Evolutionary conservation across 2,797 vertebrate species (phyloP).

Genomic region (Alosa sapidissima): DNA sequence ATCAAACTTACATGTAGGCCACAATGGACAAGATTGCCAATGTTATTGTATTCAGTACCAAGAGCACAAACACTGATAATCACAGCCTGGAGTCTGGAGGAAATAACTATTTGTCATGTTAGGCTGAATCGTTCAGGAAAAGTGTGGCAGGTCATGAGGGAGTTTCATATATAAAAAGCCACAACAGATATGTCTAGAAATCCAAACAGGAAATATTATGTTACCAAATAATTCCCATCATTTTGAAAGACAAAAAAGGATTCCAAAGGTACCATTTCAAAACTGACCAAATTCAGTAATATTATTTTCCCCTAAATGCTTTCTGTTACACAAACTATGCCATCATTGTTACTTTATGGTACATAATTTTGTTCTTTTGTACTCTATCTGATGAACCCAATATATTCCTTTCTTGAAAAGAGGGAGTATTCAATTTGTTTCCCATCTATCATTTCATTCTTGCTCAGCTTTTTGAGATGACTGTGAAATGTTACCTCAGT

Average conservation of each 20-base stretch:
- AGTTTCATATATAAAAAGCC: not conserved
- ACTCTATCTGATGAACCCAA: not conserved
- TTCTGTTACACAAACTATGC: constrained; percentile 25
- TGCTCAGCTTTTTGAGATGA: not conserved
- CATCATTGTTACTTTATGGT: not conserved
- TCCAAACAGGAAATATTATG: not conserved
- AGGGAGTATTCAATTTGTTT: not conserved
- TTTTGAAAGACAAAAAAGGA: constrained; percentile 48
- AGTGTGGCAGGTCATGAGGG: not conserved
- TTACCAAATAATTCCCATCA: constrained; percentile 26
- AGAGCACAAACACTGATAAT: not conserved
- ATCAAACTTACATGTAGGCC: not conserved
- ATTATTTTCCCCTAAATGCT: not conserved
- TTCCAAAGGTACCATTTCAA: constrained; percentile 43
- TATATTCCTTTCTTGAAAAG: not conserved
- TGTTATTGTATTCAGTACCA: not conserved
- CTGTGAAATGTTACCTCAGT: constrained; percentile 18
- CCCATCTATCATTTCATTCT: not conserved
- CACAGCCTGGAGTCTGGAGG: not conserved
- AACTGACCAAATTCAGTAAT: not conserved
- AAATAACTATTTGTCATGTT: not conserved
- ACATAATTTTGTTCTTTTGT: not conserved
- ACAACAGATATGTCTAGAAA: not conserved
- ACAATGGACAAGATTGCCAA: not conserved
- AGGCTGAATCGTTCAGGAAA: not conserved